Evolutionary conservation across 2,797 vertebrate species (phyloP).

Genomic region (Cercopithecus diana): DNA sequence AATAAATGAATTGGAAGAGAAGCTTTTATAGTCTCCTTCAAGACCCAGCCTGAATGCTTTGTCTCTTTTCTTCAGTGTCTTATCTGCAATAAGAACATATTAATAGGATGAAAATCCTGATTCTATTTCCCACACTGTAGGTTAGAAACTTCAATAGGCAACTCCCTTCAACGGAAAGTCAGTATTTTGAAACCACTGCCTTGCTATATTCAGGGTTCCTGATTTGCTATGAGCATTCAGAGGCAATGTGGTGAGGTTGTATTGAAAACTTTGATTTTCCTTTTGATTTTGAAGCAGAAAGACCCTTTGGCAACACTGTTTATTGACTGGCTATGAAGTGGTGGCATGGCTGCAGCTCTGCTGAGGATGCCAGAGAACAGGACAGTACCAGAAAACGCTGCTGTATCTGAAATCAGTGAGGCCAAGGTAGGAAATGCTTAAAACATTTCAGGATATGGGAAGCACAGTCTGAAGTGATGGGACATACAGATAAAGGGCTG

Average conservation of each 20-base stretch:
- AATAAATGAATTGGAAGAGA: not conserved
- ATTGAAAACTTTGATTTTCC: not conserved
- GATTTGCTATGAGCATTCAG: not conserved
- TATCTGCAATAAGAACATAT: not conserved
- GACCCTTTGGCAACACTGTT: not conserved
- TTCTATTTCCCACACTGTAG: not conserved
- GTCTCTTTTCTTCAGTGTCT: not conserved
- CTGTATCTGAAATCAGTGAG: not conserved
- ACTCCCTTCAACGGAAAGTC: not conserved
- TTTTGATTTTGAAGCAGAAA: not conserved
- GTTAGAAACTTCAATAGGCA: not conserved
- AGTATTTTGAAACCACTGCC: not conserved
- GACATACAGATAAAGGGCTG: accelerated
- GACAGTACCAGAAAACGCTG: not conserved
- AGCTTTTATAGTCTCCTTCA: not conserved
- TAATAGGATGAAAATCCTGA: not conserved
- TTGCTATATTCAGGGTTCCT: not conserved
- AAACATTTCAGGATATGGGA: not conserved
- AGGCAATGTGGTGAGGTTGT: not conserved
- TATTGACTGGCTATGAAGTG: not conserved
- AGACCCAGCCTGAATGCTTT: not conserved
- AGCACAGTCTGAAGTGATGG: accelerated
- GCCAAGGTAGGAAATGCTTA: not conserved
- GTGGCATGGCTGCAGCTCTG: not conserved
- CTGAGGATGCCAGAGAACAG: not conserved